Conservation (phyloP, 1,140 invertebrate genomes). For the Micrasema minimum region DNA sequence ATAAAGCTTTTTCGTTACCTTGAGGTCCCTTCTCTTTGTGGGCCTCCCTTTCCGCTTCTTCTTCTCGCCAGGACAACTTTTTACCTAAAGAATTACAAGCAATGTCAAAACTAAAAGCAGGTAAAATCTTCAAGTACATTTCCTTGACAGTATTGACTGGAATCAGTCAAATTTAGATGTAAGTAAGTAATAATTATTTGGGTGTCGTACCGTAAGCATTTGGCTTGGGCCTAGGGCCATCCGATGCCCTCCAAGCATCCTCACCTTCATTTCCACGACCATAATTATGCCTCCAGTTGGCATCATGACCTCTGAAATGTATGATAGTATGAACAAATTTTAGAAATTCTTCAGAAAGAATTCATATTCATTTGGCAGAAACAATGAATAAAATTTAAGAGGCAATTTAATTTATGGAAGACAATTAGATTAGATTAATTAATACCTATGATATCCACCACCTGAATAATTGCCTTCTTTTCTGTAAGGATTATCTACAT, state of each 20-base stretch:
- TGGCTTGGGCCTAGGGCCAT: conserved; percentile 10
- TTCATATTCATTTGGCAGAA: too few relatives aligned
- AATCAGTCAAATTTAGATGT: neutral
- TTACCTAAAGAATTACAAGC: conserved; percentile 25
- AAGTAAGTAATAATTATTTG: neutral
- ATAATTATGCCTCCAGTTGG: conserved; percentile 34
- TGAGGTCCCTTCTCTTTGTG: conserved; percentile 17
- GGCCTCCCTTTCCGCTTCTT: conserved; percentile 32
- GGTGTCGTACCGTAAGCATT: neutral
- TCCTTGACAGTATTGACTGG: too few relatives aligned
- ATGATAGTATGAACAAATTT: too few relatives aligned
- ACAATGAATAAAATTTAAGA: too few relatives aligned
- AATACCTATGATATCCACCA: conserved; percentile 9
- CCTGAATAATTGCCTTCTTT: neutral
- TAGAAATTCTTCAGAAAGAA: too few relatives aligned
- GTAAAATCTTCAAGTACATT: neutral
- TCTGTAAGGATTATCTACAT: neutral
- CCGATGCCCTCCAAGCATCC: conserved; percentile 31
- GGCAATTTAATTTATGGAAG: too few relatives aligned
- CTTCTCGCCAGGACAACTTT: conserved; percentile 38
- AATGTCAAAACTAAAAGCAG: neutral
- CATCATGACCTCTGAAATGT: conserved; percentile 32
- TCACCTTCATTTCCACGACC: conserved; percentile 1
- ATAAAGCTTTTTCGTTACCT: too few relatives aligned
- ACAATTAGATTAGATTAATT: too few relatives aligned